phyloP scores from a whole-genome alignment of 2,113 vertebrate species.

The Anguilla japonica region DNA sequence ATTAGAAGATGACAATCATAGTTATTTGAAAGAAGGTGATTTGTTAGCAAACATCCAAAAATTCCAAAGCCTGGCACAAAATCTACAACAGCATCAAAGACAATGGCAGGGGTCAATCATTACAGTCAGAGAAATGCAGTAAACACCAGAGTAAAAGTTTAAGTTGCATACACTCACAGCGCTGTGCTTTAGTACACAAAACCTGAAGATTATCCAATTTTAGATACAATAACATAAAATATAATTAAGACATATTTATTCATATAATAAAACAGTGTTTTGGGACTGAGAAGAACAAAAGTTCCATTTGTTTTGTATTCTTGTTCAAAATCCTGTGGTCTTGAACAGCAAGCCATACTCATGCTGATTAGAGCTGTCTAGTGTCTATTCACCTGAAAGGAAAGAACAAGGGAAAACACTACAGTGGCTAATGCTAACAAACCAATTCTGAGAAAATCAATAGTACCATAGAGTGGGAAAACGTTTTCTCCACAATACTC shows the following conservation, averaged over 20 bases:
- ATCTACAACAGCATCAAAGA: background rate
- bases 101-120: background rate
- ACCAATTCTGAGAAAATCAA: background rate
- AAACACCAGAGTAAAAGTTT: background rate
- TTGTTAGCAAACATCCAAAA: background rate
- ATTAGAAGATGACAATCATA: too few relatives aligned
- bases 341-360: background rate
- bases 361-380: background rate
- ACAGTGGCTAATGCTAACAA: background rate
- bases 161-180: background rate
- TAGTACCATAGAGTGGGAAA: background rate
- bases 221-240: background rate
- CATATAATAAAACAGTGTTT: background rate
- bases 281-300: background rate
- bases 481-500: background rate
- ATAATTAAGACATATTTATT: background rate
- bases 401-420: background rate
- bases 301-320: background rate
- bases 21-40: background rate
- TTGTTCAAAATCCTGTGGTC: background rate
- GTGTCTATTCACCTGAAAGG: background rate
- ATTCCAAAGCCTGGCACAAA: background rate
- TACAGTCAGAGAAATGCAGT: background rate
- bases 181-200: background rate
- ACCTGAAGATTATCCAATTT: background rate